These are phyloP conservation scores for Pyrocephalus nanus DNA, from an alignment of 2,797 vertebrate genomes.

Conservation along the genomic window DNA sequence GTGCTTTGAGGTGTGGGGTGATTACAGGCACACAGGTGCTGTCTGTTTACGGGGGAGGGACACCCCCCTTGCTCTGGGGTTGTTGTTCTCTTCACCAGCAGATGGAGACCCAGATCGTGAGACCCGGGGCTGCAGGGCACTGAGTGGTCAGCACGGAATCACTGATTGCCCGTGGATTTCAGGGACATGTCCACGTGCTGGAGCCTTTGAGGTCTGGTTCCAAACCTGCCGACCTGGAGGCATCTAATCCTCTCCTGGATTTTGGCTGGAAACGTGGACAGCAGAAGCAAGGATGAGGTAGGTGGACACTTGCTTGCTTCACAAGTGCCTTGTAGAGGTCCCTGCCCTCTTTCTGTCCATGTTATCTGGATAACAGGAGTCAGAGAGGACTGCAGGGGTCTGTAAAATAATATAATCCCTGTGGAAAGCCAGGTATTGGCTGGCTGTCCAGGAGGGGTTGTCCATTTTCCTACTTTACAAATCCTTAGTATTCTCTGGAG, in stretches of 20 bases:
- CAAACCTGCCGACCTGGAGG: neutral
- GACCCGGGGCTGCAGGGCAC: neutral
- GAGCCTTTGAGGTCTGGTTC: neutral
- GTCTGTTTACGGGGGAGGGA: neutral
- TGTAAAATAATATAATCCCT: neutral
- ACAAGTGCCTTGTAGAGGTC: neutral
- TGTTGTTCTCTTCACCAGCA: neutral
- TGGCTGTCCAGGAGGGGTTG: neutral
- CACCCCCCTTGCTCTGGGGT: neutral
- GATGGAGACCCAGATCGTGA: constrained; percentile 4
- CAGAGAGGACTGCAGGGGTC: neutral
- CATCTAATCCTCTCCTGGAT: neutral
- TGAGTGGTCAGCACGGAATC: neutral
- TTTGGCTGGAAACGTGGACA: neutral
- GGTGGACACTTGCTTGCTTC: neutral
- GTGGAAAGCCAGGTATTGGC: neutral
- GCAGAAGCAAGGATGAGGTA: neutral
- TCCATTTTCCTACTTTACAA: neutral
- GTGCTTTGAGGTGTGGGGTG: neutral
- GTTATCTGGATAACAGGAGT: neutral
- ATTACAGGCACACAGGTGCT: accelerated
- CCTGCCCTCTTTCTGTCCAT: neutral
- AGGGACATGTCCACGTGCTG: neutral
- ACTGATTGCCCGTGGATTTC: neutral
- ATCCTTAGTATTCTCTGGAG: neutral